phyloP scores from a whole-genome alignment of 2,113 vertebrate species.

The Aix galericulata region DNA sequence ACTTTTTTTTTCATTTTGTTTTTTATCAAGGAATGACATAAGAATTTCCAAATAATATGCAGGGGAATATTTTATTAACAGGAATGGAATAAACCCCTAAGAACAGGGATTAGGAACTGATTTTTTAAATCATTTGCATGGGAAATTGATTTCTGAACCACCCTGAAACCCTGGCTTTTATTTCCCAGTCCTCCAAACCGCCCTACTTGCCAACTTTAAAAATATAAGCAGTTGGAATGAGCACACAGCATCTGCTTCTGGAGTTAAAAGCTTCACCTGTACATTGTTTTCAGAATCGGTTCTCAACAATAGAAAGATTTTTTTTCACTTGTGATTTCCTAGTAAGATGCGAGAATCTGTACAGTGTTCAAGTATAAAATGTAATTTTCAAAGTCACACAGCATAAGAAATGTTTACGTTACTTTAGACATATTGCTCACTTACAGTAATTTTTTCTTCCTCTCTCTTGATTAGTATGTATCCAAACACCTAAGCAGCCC shows the following conservation, averaged over 20 bases:
- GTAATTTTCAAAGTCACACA: background rate
- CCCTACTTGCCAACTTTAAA: background rate
- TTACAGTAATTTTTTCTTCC: background rate
- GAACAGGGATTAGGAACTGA: background rate
- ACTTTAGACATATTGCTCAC: background rate
- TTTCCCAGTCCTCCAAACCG: background rate
- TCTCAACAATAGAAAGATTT: background rate
- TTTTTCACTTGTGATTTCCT: background rate
- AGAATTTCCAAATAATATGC: background rate
- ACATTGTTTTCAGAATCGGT: background rate
- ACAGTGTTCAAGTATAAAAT: background rate
- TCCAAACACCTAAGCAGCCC: slow-evolving; percentile 10
- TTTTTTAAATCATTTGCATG: background rate
- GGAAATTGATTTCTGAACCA: background rate
- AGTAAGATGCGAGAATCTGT: background rate
- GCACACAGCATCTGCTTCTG: background rate
- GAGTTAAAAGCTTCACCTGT: background rate
- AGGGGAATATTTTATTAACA: background rate
- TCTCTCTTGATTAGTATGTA: background rate
- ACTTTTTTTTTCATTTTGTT: background rate
- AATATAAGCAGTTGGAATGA: background rate
- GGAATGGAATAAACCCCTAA: background rate
- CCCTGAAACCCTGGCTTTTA: background rate
- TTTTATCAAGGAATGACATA: background rate
- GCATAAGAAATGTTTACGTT: background rate